Base-by-base conservation (phyloP, 2,888 invertebrate species). In the Sussaba pulchella region DNA sequence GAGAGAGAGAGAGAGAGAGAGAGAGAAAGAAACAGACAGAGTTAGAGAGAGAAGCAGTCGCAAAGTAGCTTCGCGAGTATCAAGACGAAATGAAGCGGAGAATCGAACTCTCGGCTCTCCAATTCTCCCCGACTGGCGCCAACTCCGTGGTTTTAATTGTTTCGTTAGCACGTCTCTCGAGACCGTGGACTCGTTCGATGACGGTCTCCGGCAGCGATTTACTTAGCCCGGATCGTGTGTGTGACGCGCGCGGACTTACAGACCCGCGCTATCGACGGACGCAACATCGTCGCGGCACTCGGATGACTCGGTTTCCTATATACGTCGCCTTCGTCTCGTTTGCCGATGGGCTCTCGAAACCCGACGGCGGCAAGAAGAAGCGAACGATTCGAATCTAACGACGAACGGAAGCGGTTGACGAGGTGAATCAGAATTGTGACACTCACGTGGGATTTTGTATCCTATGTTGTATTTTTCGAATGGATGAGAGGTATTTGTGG, bases 161-260 rank as follows among this genome's bases (percentile, higher is more conserved):
- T 78, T 80, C 80, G 82, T 80, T 72, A 66, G 64, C 72, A 74
- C 81, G 83, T 81, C 61, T 82, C 80, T 57, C 67, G 86, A 85
- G 86, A 85, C 84, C 85, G 85, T 43, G 14, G 31, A 31, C n/a
- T 45, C 14, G 61, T 31, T 31, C 77, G 81, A 24, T 41, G 67
- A 64, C 64, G 64, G 24, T 17, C 36, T 14, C 67, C 24, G 19
- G 39, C 36, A 17, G 9, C n/a, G 67, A 80, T 84, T 86, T 83
- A 85, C 84, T 45, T 54, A 10, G 31, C 31, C 17, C 21, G 24
- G 17, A 39, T n/a, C n/a, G n/a, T n/a, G 50, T 45, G 14, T 45
- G 26, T 31, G 31, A 31, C 31, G 31, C 31, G 14, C 26, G 21
- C 57, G 57, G 57, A 59, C 57, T n/a, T n/a, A n/a, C 17, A 59